Percentiles rank a stretch among this genome's conserved stretches.
phyloP scores from a whole-genome alignment of 2,797 vertebrate species.

The Cryptoblepharus egeriae region DNA sequence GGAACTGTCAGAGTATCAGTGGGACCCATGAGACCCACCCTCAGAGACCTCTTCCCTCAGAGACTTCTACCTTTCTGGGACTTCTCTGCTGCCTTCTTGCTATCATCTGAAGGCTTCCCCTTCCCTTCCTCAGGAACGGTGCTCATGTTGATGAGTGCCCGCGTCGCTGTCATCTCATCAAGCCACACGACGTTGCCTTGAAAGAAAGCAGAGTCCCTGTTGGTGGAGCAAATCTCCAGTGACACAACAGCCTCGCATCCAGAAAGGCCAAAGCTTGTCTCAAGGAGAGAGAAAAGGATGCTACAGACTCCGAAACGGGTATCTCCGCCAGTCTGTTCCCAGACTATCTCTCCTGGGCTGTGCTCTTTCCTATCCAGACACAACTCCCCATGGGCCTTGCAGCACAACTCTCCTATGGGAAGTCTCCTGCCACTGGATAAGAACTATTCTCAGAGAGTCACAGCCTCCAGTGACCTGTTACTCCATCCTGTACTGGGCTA shows the following conservation, averaged over 20 bases:
- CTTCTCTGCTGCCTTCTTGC: slow-evolving; percentile 74
- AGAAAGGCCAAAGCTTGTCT: neutral
- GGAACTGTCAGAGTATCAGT: slow-evolving; percentile 43
- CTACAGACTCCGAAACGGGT: neutral
- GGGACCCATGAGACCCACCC: slow-evolving; percentile 19
- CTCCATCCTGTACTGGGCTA: too few species aligned
- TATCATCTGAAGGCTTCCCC: slow-evolving; percentile 74
- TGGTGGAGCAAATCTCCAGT: neutral
- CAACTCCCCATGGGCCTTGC: too few species aligned
- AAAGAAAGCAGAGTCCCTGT: slow-evolving; percentile 52
- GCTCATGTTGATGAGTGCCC: slow-evolving; percentile 93
- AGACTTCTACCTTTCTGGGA: slow-evolving; percentile 76
- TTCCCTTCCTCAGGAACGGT: slow-evolving; percentile 84
- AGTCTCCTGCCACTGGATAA: too few species aligned
- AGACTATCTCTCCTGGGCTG: neutral
- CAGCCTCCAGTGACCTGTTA: too few species aligned
- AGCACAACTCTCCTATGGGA: too few species aligned
- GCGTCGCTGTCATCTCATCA: slow-evolving; percentile 91
- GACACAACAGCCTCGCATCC: neutral
- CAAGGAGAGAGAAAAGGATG: neutral
- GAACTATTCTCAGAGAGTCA: too few species aligned
- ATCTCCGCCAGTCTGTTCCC: too few species aligned
- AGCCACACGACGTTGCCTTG: slow-evolving; percentile 97
- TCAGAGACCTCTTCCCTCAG: slow-evolving; percentile 21
- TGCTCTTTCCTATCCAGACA: neutral